Percentiles rank a stretch among this genome's conserved stretches.
Evolutionary conservation across 2,113 vertebrate species (phyloP).

Genomic region (Alethe diademata): DNA sequence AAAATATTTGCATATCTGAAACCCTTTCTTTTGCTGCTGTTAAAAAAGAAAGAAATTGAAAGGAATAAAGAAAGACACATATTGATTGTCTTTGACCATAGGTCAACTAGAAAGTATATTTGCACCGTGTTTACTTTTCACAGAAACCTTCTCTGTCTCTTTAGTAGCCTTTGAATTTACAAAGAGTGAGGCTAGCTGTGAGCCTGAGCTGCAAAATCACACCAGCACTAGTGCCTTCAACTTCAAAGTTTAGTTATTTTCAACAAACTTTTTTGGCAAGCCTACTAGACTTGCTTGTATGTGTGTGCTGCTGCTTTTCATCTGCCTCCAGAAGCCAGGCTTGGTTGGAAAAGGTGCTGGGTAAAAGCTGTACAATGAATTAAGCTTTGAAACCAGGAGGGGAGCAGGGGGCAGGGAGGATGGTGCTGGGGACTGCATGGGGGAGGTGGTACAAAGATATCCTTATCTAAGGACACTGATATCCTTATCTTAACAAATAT

Average conservation of each 20-base stretch:
- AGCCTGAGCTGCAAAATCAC: conserved; percentile 2
- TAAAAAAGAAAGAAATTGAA: not conserved
- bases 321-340: not conserved
- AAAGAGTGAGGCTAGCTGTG: not conserved
- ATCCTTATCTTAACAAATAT: not conserved
- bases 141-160: not conserved
- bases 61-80: not conserved
- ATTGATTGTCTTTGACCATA: not conserved
- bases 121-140: not conserved
- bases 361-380: not conserved
- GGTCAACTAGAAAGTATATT: not conserved
- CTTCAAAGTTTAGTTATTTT: conserved; percentile 13
- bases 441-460: not conserved
- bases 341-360: not conserved
- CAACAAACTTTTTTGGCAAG: not conserved
- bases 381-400: not conserved
- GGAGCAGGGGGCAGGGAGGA: not conserved
- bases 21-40: not conserved
- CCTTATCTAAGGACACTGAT: not conserved
- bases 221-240: not conserved
- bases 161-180: not conserved
- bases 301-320: not conserved
- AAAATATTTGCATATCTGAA: not conserved
- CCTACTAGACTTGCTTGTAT: not conserved
- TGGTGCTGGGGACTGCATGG: not conserved